These are phyloP conservation scores for Xiphorhynchus erythropygius DNA, from an alignment of 2,797 vertebrate genomes.

Conservation along the genomic window DNA sequence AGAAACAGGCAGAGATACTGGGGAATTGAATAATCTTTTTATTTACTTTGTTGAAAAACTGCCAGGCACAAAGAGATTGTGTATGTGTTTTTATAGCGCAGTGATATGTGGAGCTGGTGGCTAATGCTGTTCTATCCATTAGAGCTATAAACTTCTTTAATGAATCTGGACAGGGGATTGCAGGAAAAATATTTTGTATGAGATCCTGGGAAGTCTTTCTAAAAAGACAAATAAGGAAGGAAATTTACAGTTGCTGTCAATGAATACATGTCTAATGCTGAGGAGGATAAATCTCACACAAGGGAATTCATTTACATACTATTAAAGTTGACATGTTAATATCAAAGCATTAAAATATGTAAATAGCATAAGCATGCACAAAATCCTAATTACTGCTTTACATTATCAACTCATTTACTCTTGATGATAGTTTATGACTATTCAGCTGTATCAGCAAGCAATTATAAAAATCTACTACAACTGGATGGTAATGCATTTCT, in stretches of 20 bases:
- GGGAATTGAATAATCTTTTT: neutral
- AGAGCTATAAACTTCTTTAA: slow-evolving; percentile 15
- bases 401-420: slow-evolving; percentile 75
- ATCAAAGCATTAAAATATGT: slow-evolving; percentile 78
- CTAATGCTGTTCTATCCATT: neutral
- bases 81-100: neutral
- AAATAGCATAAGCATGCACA: slow-evolving; percentile 72
- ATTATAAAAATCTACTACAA: slow-evolving; percentile 60
- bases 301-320: slow-evolving; percentile 62
- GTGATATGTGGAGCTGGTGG: neutral
- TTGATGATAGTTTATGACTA: slow-evolving; percentile 70
- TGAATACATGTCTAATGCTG: neutral
- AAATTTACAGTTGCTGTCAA: slow-evolving; percentile 14
- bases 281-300: slow-evolving; percentile 35
- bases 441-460: slow-evolving; percentile 73
- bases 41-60: neutral
- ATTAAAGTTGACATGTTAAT: slow-evolving; percentile 71
- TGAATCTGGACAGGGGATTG: neutral
- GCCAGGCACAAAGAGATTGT: neutral
- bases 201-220: slow-evolving; percentile 4
- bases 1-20: neutral
- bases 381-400: slow-evolving; percentile 77
- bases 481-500: neutral
- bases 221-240: slow-evolving; percentile 14
- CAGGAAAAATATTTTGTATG: neutral